phyloP scores from a whole-genome alignment of 2,797 vertebrate genomes.

The Myotis findleyi region DNA sequence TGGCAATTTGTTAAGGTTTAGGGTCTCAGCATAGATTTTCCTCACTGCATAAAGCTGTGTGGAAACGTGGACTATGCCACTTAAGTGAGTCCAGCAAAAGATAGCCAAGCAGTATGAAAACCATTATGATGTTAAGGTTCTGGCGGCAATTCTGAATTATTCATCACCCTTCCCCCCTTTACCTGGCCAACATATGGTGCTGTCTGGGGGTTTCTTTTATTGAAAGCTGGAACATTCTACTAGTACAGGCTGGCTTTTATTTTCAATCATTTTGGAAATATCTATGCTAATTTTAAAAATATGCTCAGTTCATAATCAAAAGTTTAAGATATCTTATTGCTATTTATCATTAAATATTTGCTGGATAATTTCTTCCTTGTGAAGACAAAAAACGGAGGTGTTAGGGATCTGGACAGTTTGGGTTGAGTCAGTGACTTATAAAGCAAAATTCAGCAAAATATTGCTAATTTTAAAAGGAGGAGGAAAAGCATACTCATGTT shows the following conservation, averaged over 20 bases:
- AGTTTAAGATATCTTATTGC: slow-evolving; percentile 34
- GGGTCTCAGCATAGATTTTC: slow-evolving; percentile 45
- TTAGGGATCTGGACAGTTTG: not conserved
- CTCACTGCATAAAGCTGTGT: slow-evolving; percentile 25
- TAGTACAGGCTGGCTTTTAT: not conserved
- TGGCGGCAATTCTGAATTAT: slow-evolving; percentile 55
- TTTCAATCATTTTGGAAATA: slow-evolving; percentile 31
- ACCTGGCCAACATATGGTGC: not conserved
- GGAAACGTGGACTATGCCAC: not conserved
- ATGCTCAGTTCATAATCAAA: not conserved
- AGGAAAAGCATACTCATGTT: slow-evolving; percentile 69
- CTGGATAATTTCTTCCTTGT: not conserved
- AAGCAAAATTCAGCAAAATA: slow-evolving; percentile 67
- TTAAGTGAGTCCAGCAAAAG: slow-evolving; percentile 61
- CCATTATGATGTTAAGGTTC: not conserved
- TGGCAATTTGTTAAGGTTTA: slow-evolving; percentile 68
- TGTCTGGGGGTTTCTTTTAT: slow-evolving; percentile 1
- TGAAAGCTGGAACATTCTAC: slow-evolving; percentile 43
- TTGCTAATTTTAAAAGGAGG: slow-evolving; percentile 72
- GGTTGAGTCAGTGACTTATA: slow-evolving; percentile 36
- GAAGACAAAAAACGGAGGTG: not conserved
- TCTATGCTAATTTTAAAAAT: not conserved
- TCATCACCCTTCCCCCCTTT: slow-evolving; percentile 14
- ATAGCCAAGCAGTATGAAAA: slow-evolving; percentile 54
- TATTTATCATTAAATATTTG: slow-evolving; percentile 37